Percentiles rank a stretch among this genome's conserved stretches.
phyloP scores from a whole-genome alignment of 1,140 invertebrate genomes.

The Calosoma granatense region DNA sequence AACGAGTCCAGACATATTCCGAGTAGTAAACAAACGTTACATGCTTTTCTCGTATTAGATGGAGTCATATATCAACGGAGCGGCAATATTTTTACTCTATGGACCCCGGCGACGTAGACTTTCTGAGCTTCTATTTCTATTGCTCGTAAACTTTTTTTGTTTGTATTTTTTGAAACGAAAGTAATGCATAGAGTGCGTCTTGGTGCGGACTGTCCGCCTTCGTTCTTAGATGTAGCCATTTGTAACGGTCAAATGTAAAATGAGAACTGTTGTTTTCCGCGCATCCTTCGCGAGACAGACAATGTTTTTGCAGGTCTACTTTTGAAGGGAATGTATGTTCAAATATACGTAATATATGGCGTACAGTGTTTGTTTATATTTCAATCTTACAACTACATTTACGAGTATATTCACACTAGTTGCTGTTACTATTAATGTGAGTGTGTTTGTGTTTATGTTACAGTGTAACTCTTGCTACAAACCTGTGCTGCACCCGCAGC shows the following conservation, averaged over 20 bases:
- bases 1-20: background rate
- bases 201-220: background rate
- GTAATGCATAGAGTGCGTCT: background rate
- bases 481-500: slow-evolving; percentile 72
- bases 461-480: slow-evolving; percentile 87
- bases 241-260: slow-evolving; percentile 6
- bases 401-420: too few species aligned
- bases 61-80: slow-evolving; percentile 1
- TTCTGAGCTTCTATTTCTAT: background rate
- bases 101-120: background rate
- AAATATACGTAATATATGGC: background rate
- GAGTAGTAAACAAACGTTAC: background rate
- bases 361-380: background rate
- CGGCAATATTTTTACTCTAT: slow-evolving; percentile 1
- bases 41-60: background rate
- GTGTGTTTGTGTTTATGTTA: slow-evolving; percentile 30
- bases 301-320: background rate
- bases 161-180: background rate
- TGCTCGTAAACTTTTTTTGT: background rate
- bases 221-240: background rate
- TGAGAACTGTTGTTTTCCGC: slow-evolving; percentile 2
- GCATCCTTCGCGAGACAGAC: background rate
- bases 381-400: too few species aligned
- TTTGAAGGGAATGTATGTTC: background rate
- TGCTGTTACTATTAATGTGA: too few species aligned